phyloP scores from a whole-genome alignment of 2,888 invertebrate genomes.

The Synergus laeviventris region DNA sequence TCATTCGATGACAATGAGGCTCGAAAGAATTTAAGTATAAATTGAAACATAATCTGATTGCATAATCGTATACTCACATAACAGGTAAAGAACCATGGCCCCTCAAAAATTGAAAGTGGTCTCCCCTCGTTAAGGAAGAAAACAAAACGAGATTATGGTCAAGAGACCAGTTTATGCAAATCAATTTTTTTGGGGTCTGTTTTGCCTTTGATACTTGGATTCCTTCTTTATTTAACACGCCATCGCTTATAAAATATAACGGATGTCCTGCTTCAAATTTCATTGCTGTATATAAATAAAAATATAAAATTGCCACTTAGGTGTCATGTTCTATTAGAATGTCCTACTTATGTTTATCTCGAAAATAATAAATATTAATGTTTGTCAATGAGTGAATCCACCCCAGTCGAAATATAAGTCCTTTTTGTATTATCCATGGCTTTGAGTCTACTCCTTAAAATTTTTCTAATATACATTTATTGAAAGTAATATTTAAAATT shows the following conservation, averaged over 20 bases:
- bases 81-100: slow-evolving; percentile 8
- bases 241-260: neutral
- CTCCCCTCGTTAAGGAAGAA: slow-evolving; percentile 23
- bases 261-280: slow-evolving; percentile 24
- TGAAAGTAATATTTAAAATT: too few relatives aligned
- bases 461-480: too few relatives aligned
- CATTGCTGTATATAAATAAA: neutral
- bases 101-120: slow-evolving; percentile 27
- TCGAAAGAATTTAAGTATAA: too few relatives aligned
- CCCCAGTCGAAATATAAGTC: too few relatives aligned
- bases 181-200: neutral
- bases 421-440: too few relatives aligned
- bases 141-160: slow-evolving; percentile 28
- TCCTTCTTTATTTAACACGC: slow-evolving; percentile 21
- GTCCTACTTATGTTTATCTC: too few relatives aligned
- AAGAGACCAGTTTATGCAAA: slow-evolving; percentile 24
- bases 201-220: slow-evolving; percentile 13
- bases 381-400: too few relatives aligned
- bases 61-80: slow-evolving; percentile 12
- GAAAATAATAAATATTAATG: too few relatives aligned
- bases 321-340: too few relatives aligned
- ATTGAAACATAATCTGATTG: neutral
- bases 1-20: too few relatives aligned
- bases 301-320: too few relatives aligned
- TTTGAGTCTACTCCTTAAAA: too few relatives aligned